Evolutionary conservation across 2,797 vertebrate genomes (phyloP).

Genomic region (Scleropages formosus): DNA sequence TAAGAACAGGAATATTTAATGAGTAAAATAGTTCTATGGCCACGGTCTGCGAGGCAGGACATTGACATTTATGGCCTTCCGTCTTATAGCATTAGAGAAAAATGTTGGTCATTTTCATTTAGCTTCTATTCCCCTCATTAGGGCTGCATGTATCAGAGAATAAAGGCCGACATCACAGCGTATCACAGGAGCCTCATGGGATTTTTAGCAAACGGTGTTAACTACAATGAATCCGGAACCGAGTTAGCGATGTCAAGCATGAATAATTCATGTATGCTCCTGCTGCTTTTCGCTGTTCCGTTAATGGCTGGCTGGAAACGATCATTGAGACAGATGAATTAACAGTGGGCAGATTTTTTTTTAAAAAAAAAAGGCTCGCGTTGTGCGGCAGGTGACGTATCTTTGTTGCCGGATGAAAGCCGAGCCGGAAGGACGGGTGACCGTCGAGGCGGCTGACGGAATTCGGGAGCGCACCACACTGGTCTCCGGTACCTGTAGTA

Average conservation of each 20-base stretch:
- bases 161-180: too few relatives aligned
- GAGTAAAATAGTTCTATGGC: too few relatives aligned
- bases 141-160: not conserved
- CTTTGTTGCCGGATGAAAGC: conserved; percentile 39
- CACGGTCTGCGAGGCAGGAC: too few relatives aligned
- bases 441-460: conserved; percentile 35
- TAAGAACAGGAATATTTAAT: too few relatives aligned
- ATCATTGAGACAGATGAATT: conserved; percentile 11
- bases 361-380: conserved; percentile 7
- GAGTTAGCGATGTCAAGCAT: not conserved
- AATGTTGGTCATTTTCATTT: too few relatives aligned
- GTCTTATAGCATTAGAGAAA: not conserved
- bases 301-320: conserved; percentile 2
- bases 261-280: conserved; percentile 8
- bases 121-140: not conserved
- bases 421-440: conserved; percentile 3
- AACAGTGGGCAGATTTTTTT: conserved; percentile 19
- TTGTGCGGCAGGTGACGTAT: conserved; percentile 28
- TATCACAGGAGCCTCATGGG: not conserved
- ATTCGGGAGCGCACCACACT: conserved; percentile 44
- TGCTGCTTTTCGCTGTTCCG: conserved; percentile 5
- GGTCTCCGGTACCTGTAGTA: not conserved
- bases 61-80: too few relatives aligned
- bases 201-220: not conserved
- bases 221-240: not conserved